Percentiles rank a stretch among this genome's conserved stretches.
phyloP scores from a whole-genome alignment of 2,113 vertebrate genomes.

The Platysternon megacephalum region DNA sequence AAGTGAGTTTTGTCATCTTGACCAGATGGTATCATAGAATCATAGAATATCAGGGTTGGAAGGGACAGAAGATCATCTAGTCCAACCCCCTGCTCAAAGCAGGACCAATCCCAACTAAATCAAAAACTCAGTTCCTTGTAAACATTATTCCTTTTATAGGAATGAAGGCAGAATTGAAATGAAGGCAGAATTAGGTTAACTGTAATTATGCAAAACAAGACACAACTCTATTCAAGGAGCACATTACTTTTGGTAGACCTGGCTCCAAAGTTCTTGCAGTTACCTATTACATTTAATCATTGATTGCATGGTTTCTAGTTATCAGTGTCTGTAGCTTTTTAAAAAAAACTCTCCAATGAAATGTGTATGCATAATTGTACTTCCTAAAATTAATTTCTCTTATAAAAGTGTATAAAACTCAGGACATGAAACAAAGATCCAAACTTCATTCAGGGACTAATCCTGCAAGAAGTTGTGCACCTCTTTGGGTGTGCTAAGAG shows the following conservation, averaged over 20 bases:
- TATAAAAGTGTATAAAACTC: not conserved
- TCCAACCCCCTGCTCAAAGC: too few species aligned
- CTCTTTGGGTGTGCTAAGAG: fast-evolving
- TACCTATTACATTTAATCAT: not conserved
- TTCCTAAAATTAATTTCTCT: not conserved
- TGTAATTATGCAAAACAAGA: too few species aligned
- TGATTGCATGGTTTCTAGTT: not conserved
- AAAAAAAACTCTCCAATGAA: not conserved
- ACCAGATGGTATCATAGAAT: not conserved
- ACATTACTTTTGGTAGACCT: not conserved
- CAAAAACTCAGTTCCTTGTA: too few species aligned
- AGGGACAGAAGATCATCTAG: too few species aligned
- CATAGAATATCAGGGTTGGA: too few species aligned
- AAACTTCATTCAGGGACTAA: not conserved
- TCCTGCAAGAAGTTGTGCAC: fast-evolving
- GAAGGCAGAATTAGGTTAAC: too few species aligned
- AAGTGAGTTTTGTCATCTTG: not conserved
- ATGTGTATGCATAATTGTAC: not conserved
- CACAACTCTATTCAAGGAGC: too few species aligned
- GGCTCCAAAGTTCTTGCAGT: not conserved
- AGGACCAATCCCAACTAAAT: too few species aligned
- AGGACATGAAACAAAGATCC: not conserved
- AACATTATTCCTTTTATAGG: too few species aligned
- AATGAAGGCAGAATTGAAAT: too few species aligned
- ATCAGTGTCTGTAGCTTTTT: not conserved